These are phyloP conservation scores for Nycticryphes semicollaris DNA, from an alignment of 2,113 vertebrate species.

Conservation along the genomic window DNA sequence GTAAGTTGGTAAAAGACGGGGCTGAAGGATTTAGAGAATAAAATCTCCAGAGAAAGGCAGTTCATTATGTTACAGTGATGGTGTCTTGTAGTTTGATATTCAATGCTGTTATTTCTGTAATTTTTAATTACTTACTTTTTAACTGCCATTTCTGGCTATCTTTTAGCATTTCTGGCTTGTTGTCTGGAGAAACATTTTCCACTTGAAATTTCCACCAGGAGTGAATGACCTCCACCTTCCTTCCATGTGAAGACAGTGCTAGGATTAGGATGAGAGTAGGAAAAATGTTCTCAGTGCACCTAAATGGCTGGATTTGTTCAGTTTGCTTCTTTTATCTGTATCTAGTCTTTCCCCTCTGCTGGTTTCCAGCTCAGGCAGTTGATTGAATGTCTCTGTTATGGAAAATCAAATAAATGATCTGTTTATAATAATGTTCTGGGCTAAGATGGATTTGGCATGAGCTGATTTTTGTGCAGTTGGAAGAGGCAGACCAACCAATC, in stretches of 20 bases:
- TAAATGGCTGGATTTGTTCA: not conserved
- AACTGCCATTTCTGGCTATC: not conserved
- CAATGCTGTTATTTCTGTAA: not conserved
- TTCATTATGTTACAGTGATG: not conserved
- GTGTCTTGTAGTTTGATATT: not conserved
- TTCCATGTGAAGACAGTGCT: not conserved
- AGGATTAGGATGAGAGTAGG: not conserved
- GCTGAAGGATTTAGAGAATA: not conserved
- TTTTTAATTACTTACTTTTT: not conserved
- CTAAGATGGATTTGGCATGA: constrained; percentile 35
- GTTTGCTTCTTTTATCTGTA: not conserved
- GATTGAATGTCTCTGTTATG: constrained; percentile 2
- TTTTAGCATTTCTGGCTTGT: not conserved
- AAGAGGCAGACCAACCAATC: not conserved
- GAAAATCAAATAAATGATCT: constrained; percentile 55
- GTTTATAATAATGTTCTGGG: constrained; percentile 45
- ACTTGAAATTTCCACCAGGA: not conserved
- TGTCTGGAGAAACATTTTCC: not conserved
- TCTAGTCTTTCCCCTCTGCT: not conserved
- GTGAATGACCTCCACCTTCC: not conserved
- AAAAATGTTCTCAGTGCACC: not conserved
- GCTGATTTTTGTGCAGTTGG: constrained; percentile 21
- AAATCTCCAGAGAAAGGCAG: not conserved
- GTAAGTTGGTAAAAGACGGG: not conserved
- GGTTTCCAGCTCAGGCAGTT: not conserved